Percentiles rank a stretch among this genome's conserved stretches.
phyloP scores from a whole-genome alignment of 2,888 invertebrate genomes.

The Luperina testacea region DNA sequence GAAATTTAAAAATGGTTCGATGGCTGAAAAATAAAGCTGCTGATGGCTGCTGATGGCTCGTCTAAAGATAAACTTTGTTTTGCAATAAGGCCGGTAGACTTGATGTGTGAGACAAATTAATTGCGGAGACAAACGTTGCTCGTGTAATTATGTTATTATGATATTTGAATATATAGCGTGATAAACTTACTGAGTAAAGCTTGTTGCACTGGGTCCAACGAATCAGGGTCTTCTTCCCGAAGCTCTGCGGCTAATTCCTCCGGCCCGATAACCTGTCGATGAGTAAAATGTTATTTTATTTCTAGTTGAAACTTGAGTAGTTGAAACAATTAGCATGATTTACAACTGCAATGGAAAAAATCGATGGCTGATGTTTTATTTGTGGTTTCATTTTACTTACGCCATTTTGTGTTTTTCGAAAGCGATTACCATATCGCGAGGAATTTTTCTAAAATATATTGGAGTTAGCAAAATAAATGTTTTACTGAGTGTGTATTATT shows the following conservation, averaged over 20 bases:
- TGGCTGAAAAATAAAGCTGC: too few species aligned
- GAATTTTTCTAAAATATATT: not conserved
- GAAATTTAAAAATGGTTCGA: too few species aligned
- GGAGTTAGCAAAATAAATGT: not conserved
- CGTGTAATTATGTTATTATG: not conserved
- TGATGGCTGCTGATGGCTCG: too few species aligned
- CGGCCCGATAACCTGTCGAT: conserved; percentile 83
- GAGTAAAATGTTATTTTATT: not conserved
- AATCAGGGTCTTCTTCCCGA: conserved; percentile 85
- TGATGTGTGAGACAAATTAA: not conserved
- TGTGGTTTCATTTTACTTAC: not conserved
- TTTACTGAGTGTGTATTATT: not conserved
- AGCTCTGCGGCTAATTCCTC: conserved; percentile 86
- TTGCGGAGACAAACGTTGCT: not conserved
- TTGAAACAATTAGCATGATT: not conserved
- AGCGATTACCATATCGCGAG: not conserved
- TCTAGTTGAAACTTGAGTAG: not conserved
- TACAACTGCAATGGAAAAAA: not conserved
- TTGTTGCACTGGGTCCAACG: conserved; percentile 80
- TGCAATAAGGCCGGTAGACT: not conserved
- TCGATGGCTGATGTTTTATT: not conserved
- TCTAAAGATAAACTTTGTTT: too few species aligned
- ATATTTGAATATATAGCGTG: not conserved
- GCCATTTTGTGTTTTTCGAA: not conserved
- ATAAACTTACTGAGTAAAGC: conserved; percentile 80